Percentiles rank a stretch among this genome's conserved stretches.
Conservation (phyloP, 2,113 vertebrate genomes). For the Saguinus midas region DNA sequence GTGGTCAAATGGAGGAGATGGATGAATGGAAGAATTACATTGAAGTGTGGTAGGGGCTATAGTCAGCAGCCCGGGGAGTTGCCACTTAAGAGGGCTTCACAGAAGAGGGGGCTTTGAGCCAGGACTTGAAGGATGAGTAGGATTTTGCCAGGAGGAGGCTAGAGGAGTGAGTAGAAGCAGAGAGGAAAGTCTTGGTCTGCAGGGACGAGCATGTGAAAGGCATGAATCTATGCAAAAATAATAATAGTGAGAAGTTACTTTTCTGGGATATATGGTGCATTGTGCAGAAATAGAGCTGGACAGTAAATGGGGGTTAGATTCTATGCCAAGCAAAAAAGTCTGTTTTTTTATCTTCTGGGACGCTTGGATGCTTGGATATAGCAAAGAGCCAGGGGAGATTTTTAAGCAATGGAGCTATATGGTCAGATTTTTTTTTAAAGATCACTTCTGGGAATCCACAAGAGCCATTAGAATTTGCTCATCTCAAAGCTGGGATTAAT, state of each 20-base stretch:
- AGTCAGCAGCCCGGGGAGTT: rapidly evolving
- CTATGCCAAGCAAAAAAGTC: conserved; percentile 15
- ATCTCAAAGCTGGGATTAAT: background rate
- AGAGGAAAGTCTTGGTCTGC: background rate
- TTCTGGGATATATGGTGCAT: background rate
- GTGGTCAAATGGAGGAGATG: background rate
- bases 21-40: background rate
- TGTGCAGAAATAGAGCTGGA: conserved; percentile 28
- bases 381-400: background rate
- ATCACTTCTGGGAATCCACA: conserved; percentile 43
- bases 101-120: background rate
- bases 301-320: conserved; percentile 32
- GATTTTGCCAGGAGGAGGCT: background rate
- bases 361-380: background rate
- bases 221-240: background rate
- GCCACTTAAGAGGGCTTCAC: background rate
- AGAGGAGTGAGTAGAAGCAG: background rate
- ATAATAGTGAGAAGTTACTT: background rate
- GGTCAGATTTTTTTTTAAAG: conserved; percentile 6
- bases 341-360: conserved; percentile 55
- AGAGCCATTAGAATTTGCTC: background rate
- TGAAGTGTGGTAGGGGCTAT: rapidly evolving
- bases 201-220: background rate
- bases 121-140: background rate
- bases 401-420: conserved; percentile 16